Evolutionary conservation across 2,113 vertebrate genomes (phyloP), one percentile per base, ranked within the genome.

Genomic region (Misgurnus anguillicaudatus): DNA sequence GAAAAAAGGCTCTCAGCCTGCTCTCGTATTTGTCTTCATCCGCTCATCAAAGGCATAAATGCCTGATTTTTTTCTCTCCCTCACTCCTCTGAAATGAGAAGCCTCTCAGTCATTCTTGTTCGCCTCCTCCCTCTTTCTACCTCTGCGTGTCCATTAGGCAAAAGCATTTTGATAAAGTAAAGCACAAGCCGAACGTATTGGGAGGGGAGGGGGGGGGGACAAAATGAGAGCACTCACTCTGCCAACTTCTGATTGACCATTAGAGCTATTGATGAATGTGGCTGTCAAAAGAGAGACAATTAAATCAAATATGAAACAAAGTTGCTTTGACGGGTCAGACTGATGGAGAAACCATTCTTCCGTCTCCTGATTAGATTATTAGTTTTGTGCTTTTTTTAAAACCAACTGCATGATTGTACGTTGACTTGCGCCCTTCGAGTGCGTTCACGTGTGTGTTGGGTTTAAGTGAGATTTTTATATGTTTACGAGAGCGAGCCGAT

Each of bases 281-380:
- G 95, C 95, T 98, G 96, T 98, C 96, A 98, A 92, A 93, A 94
- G 92, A 94, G 94, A 98, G 97, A 98, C 96, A 98, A 98, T 98
- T 97, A 97, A 98, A 99, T 99, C 97, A 99, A 98, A 98, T 95
- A 96, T 98, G 97, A 98, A 98, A 96, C 96, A 97, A 98, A 98
- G 96, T 98, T 95, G 89, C 95, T 96, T 90, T 96, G 97, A 98
- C 95, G 94, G 96, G 91, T 94, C 92, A 92, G 95, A 95, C 94
- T 96, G 95, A 96, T 95, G 94, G 94, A 95, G 94, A 95, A 95
- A 92, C 93, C 94, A 94, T 93, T 96, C 95, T 94, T 93, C 94
- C 94, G 93, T 94, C 93, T 95, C 92, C 86, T 91, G 93, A 94
- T 95, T 93, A 96, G 92, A 91, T 91, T 91, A 93, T 93, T 90